Evolutionary conservation across 2,113 vertebrate genomes (phyloP).

Genomic region (Crotophaga sulcirostris): DNA sequence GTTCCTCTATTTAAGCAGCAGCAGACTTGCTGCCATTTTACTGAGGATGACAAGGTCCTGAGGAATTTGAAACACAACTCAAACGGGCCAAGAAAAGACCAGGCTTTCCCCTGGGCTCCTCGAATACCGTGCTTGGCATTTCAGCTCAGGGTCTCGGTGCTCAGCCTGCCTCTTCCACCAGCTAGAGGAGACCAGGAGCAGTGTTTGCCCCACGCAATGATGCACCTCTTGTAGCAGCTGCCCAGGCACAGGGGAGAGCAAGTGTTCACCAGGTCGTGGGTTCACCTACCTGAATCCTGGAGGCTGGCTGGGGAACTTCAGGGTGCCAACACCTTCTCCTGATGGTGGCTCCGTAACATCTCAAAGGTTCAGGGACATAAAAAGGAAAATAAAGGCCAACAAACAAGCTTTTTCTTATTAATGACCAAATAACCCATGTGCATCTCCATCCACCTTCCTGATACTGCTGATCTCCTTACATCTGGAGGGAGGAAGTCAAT

Average conservation of each 20-base stretch:
- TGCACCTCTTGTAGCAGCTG: not conserved
- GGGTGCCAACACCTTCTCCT: not conserved
- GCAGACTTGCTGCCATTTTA: not conserved
- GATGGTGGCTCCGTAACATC: not conserved
- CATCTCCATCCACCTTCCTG: not conserved
- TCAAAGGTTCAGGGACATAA: not conserved
- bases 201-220: fast-evolving
- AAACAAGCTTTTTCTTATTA: not conserved
- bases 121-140: not conserved
- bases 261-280: not conserved
- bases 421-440: not conserved
- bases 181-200: not conserved
- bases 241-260: not conserved
- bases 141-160: not conserved
- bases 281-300: not conserved
- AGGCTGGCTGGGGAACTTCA: not conserved
- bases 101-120: not conserved
- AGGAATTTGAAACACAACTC: not conserved
- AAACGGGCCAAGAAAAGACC: not conserved
- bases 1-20: not conserved
- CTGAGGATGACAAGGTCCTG: fast-evolving
- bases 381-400: not conserved
- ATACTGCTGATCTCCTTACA: not conserved
- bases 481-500: not conserved
- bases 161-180: not conserved